Conservation (phyloP, 2,113 vertebrate genomes). For the Equus quagga region DNA sequence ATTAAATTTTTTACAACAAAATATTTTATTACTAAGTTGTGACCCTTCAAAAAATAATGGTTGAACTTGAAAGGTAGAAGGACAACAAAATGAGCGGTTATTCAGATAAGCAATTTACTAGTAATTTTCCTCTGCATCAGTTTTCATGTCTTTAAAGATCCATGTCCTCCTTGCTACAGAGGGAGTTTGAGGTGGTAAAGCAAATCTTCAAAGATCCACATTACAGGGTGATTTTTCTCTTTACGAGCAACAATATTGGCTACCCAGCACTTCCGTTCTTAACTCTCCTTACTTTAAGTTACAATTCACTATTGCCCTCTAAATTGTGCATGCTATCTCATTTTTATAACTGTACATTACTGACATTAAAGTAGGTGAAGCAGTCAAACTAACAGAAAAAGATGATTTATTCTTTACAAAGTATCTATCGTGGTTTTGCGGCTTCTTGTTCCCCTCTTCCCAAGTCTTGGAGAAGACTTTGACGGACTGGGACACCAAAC, state of each 20-base stretch:
- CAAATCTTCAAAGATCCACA: not conserved
- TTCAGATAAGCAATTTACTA: not conserved
- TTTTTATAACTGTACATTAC: not conserved
- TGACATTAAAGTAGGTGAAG: not conserved
- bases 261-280: not conserved
- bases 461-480: not conserved
- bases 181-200: not conserved
- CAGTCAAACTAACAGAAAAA: not conserved
- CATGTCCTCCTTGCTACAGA: not conserved
- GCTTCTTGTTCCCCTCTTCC: not conserved
- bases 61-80: not conserved
- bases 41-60: not conserved
- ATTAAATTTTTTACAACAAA: not conserved
- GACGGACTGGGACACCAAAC: not conserved
- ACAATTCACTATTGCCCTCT: not conserved
- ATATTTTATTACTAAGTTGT: not conserved
- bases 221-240: not conserved
- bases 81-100: not conserved
- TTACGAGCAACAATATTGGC: no score
- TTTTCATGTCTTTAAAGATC: not conserved
- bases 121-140: not conserved
- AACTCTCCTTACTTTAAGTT: not conserved
- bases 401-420: not conserved
- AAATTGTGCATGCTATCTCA: not conserved
- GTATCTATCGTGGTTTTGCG: not conserved